phyloP scores from a whole-genome alignment of 2,113 vertebrate species.

The Aphelocoma coerulescens region DNA sequence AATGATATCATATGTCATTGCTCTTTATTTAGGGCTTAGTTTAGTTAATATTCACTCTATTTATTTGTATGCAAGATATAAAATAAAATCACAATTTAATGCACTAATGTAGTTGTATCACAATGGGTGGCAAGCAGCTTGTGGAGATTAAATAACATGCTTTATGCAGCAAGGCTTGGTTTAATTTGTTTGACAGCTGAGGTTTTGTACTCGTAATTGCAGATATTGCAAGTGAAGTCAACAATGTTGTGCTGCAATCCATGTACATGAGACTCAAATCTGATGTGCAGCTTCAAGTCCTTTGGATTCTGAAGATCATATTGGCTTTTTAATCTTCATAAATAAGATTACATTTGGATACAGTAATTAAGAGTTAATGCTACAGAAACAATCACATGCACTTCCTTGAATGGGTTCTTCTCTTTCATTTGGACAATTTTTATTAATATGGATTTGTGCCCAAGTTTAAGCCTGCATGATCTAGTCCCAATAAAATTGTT shows the following conservation, averaged over 20 bases:
- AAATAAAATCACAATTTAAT: conserved; percentile 50
- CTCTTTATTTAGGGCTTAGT: conserved; percentile 24
- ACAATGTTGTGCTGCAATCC: neutral
- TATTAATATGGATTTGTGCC: neutral
- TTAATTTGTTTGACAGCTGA: conserved; percentile 37
- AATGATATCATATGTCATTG: too few relatives aligned
- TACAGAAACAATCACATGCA: neutral
- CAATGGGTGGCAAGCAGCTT: conserved; percentile 40
- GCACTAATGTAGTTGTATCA: conserved; percentile 12
- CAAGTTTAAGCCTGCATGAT: neutral
- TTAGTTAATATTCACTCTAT: conserved; percentile 5
- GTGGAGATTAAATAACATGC: conserved; percentile 48
- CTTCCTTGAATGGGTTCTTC: neutral
- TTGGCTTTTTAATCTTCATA: neutral
- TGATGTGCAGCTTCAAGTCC: neutral
- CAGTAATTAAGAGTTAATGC: neutral
- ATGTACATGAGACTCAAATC: neutral
- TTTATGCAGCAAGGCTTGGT: conserved; percentile 15
- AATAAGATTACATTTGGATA: neutral
- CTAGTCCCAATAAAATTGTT: neutral
- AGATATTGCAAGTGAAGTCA: neutral
- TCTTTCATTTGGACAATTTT: neutral
- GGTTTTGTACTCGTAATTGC: conserved; percentile 9
- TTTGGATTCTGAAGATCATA: neutral
- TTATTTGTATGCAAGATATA: conserved; percentile 33